Percentiles rank a stretch among this genome's conserved stretches.
phyloP scores from a whole-genome alignment of 2,888 invertebrate species.

The Apotomis capreana region DNA sequence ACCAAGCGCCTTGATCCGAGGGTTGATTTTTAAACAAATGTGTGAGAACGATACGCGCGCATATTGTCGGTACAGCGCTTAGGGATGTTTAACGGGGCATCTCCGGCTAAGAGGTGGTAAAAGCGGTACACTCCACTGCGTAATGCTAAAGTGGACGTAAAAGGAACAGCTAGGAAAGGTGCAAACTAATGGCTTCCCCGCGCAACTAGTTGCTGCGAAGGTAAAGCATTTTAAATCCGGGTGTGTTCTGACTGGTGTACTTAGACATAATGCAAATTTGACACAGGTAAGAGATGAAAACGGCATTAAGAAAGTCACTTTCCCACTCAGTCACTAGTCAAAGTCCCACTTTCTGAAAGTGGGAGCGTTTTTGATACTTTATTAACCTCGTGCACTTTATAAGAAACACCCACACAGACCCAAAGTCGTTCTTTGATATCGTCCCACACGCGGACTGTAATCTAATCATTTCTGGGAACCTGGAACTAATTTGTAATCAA shows the following conservation, averaged over 20 bases:
- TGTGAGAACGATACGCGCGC: not conserved
- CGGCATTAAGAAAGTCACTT: no score
- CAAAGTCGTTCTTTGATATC: not conserved
- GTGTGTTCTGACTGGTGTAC: not conserved
- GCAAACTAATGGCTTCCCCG: conserved; percentile 7
- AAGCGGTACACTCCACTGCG: conserved; percentile 15
- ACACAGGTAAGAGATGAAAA: no score
- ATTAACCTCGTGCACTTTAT: not conserved
- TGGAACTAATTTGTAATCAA: not conserved
- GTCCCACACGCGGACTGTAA: not conserved
- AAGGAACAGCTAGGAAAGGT: conserved; percentile 9
- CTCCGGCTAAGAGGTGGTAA: conserved; percentile 7
- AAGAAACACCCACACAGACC: not conserved
- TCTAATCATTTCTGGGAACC: not conserved
- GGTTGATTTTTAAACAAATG: not conserved
- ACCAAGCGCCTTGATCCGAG: no score
- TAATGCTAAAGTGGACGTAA: conserved; percentile 16
- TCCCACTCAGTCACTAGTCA: no score
- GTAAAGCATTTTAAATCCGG: not conserved
- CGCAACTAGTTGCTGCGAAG: not conserved
- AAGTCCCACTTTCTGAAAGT: no score
- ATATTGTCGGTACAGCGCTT: not conserved
- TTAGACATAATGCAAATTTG: no score
- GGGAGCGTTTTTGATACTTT: no score
- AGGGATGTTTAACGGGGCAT: not conserved